A percentile compares a stretch with the other conserved stretches of the same genome.
Conservation (phyloP, 2,113 vertebrate genomes). For the Myrmecophaga tridactyla region DNA sequence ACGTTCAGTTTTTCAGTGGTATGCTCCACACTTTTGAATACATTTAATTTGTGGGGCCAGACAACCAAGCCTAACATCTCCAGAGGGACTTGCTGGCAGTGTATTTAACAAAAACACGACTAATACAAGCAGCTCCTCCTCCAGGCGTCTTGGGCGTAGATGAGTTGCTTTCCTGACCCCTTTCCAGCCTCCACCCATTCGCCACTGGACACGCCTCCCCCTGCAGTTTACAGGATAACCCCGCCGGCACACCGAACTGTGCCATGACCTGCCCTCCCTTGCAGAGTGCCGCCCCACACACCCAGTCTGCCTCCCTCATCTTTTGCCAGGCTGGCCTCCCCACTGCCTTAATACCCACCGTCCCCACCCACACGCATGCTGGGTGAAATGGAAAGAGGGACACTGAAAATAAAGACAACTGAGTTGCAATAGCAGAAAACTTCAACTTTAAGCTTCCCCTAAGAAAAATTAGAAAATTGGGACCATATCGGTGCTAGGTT, state of each 20-base stretch:
- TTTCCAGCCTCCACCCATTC: conserved; percentile 13
- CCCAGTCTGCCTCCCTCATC: not conserved
- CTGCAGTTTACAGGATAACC: not conserved
- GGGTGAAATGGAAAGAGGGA: not conserved
- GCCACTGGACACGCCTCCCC: not conserved
- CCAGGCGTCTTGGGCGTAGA: not conserved
- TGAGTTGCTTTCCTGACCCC: not conserved
- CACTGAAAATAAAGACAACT: not conserved
- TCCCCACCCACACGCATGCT: not conserved
- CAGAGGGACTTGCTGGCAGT: not conserved
- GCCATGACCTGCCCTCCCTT: not conserved
- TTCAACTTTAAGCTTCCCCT: not conserved
- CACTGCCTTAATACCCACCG: not conserved
- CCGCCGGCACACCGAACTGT: not conserved
- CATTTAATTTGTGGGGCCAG: not conserved
- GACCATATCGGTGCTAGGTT: not conserved
- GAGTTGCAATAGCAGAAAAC: not conserved
- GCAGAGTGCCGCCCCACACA: not conserved
- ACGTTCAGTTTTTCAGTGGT: not conserved
- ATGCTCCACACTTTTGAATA: not conserved
- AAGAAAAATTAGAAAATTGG: not conserved
- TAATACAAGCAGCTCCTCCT: not conserved
- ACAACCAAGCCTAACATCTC: not conserved
- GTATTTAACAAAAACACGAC: not conserved
- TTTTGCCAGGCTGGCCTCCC: not conserved